phyloP scores from a whole-genome alignment of 2,113 vertebrate genomes.

The Tretioscincus oriximinensis region DNA sequence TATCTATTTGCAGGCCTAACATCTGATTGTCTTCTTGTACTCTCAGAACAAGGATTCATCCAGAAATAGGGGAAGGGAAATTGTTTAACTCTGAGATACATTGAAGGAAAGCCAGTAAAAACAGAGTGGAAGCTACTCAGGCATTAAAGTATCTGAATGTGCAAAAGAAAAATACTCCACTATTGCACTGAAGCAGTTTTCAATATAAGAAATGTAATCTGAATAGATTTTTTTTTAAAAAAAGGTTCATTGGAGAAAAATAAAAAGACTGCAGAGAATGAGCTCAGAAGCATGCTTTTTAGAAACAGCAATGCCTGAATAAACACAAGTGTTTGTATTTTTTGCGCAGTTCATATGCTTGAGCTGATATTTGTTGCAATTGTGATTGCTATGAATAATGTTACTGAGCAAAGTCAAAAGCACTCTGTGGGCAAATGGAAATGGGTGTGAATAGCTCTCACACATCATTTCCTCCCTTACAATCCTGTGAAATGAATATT shows the following conservation, averaged over 20 bases:
- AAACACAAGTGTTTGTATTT: conserved; percentile 26
- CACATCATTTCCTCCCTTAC: conserved; percentile 21
- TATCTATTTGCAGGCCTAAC: conserved; percentile 7
- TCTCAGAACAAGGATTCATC: not conserved
- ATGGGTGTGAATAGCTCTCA: conserved; percentile 20
- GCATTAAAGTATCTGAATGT: not conserved
- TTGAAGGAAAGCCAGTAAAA: conserved; percentile 1
- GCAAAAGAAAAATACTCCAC: not conserved
- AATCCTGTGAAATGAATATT: conserved; percentile 19
- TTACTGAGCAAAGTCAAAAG: conserved; percentile 18
- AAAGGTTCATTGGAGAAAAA: conserved; percentile 1
- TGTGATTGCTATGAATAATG: conserved; percentile 31
- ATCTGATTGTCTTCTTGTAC: not conserved
- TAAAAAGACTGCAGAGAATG: conserved; percentile 1
- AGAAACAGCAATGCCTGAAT: conserved; percentile 20
- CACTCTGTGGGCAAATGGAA: conserved; percentile 1
- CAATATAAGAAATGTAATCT: not conserved
- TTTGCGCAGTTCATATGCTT: conserved; percentile 22
- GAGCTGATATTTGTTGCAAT: conserved; percentile 20
- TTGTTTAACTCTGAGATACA: not conserved
- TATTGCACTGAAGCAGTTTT: not conserved
- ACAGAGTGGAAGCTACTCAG: not conserved
- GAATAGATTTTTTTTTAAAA: not conserved
- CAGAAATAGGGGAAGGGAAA: not conserved
- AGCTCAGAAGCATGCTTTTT: not conserved